Percentiles rank a stretch among this genome's conserved stretches.
phyloP scores from a whole-genome alignment of 1,140 invertebrate genomes.

The Brachionus rotundiformis region DNA sequence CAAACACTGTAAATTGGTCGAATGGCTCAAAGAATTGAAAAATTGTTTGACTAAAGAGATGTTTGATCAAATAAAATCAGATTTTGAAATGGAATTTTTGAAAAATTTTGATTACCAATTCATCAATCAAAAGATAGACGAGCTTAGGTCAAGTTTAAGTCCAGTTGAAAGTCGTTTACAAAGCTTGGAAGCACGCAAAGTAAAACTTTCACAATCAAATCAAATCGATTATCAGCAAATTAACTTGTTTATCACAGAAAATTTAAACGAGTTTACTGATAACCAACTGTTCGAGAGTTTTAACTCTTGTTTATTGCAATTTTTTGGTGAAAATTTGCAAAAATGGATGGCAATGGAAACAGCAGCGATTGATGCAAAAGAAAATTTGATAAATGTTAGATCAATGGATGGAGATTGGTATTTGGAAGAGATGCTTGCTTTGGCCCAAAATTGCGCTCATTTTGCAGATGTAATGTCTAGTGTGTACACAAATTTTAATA shows the following conservation, averaged over 20 bases:
- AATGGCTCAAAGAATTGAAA: not conserved
- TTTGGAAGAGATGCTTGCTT: conserved; percentile 43
- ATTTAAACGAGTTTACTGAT: not conserved
- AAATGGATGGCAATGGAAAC: conserved; percentile 48
- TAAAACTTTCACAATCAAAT: not conserved
- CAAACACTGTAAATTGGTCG: not conserved
- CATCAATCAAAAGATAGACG: not conserved
- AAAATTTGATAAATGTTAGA: conserved; percentile 19
- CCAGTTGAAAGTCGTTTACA: not conserved
- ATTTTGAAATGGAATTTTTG: not conserved
- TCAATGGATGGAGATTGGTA: conserved; percentile 44
- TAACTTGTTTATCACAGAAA: not conserved
- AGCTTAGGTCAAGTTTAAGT: not conserved
- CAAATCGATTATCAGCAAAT: not conserved
- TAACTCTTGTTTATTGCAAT: not conserved
- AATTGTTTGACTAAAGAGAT: not conserved
- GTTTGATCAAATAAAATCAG: not conserved
- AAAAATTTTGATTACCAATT: not conserved
- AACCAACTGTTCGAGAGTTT: conserved; percentile 18
- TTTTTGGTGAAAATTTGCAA: conserved; percentile 36
- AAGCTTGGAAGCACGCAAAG: not conserved
- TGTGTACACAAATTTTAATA: not conserved
- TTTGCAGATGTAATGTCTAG: not conserved
- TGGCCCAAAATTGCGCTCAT: conserved; percentile 1
- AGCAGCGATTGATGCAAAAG: not conserved